These are phyloP conservation scores for Argyresthia albistria DNA, from an alignment of 2,888 invertebrate genomes.

Conservation along the genomic window DNA sequence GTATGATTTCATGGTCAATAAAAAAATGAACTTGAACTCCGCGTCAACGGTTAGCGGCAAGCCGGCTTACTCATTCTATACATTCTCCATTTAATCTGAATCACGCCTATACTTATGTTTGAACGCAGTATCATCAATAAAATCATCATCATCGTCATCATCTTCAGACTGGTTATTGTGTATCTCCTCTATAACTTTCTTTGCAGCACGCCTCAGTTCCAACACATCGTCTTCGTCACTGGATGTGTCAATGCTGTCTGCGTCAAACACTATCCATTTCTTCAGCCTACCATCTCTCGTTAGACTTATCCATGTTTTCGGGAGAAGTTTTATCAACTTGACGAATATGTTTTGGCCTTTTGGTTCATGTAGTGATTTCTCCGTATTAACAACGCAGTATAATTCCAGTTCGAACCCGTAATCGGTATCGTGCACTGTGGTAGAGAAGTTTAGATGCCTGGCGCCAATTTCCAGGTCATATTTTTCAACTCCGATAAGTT, in stretches of 20 bases:
- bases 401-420: slow-evolving; percentile 49
- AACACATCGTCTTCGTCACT: slow-evolving; percentile 37
- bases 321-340: slow-evolving; percentile 31
- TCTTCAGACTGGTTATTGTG: slow-evolving; percentile 23
- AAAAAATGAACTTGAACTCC: no score
- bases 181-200: slow-evolving; percentile 20
- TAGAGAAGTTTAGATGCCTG: slow-evolving; percentile 30
- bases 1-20: no score
- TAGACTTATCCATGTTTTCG: slow-evolving; percentile 42
- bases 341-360: slow-evolving; percentile 51
- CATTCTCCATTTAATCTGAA: background rate
- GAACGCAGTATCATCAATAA: slow-evolving; percentile 24
- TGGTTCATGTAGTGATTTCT: slow-evolving; percentile 29
- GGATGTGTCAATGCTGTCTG: slow-evolving; percentile 28
- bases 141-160: slow-evolving; percentile 28
- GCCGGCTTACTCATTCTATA: no score
- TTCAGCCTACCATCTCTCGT: slow-evolving; percentile 24
- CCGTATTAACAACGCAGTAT: slow-evolving; percentile 38
- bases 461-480: slow-evolving; percentile 38
- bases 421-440: slow-evolving; percentile 24
- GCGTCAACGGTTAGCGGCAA: no score
- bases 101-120: slow-evolving; percentile 6
- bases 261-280: slow-evolving; percentile 35
- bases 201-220: slow-evolving; percentile 12
- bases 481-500: slow-evolving; percentile 34